Base-by-base conservation (phyloP, 2,888 invertebrate species). In the Tanytarsus gracilentus region DNA sequence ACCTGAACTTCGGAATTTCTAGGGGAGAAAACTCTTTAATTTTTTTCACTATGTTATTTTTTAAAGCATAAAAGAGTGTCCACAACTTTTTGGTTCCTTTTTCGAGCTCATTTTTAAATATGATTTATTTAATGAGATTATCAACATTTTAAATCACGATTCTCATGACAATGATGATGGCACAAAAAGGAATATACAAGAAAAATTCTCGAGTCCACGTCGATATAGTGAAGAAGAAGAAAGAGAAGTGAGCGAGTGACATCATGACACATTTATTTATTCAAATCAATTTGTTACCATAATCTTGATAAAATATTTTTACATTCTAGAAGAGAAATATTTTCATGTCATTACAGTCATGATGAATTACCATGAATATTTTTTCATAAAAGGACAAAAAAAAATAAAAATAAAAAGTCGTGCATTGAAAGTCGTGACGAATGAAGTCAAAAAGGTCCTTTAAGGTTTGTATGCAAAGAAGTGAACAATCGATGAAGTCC, bases 281-380 rank as follows among this genome's bases (percentile, higher is more conserved):
- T 53, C 18, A 33, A 33, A 53, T n/a, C 36, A 23, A 53, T 53
- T 53, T 53, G 53, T 53, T 53, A 27, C 18, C 29, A 18, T 51
- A 53, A 53, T 53, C 53, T 53, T 53, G 53, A 53, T 53, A 36
- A 53, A 53, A 53, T 53, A 53, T 53, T 53, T 53, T 53, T 51
- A 51, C 51, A 51, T 51, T 51, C 29, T 25, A 1, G 16, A 29
- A 51, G 9, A 29, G 51, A 51, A 51, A 33, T 53, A 33, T 53
- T 53, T 53, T 53, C 53, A 53, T 53, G 53, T 53, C 53, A 53
- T 53, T 53, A 53, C 53, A 29, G 23, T 18, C 6, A 53, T 53
- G 53, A 53, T 53, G 53, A 53, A 53, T 53, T 53, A 53, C 36
- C 7, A 9, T 53, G 23, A 29, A 33, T 18, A 21, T 33, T 18